Percentiles rank a stretch among this genome's conserved stretches.
Evolutionary conservation across 30 jellyfish, hydroid and myxozoan species (phyloP).

Genomic region (Nemopilema nomurai): DNA sequence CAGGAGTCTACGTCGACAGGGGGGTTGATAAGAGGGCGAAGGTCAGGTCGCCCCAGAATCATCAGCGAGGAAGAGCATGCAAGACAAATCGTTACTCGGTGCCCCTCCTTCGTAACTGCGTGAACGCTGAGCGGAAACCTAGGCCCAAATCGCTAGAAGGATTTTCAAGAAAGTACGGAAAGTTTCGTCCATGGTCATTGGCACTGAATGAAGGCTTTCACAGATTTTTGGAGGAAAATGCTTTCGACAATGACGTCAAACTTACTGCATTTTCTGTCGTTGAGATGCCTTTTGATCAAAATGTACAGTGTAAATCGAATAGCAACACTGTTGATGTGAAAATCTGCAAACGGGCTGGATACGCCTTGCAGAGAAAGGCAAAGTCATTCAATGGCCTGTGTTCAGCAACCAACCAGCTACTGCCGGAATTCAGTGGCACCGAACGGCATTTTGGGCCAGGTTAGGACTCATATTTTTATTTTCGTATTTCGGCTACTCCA

Average conservation of each 20-base stretch:
- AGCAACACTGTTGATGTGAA: background rate
- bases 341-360: background rate
- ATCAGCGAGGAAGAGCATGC: background rate
- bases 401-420: background rate
- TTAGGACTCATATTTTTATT: too few relatives aligned
- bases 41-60: background rate
- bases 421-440: too few relatives aligned
- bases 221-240: conserved; percentile 20
- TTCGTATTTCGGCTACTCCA: too few relatives aligned
- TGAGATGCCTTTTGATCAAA: background rate
- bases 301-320: background rate
- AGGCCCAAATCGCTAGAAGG: conserved; percentile 33
- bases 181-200: conserved; percentile 56
- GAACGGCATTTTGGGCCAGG: too few relatives aligned
- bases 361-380: background rate
- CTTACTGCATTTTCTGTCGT: conserved; percentile 3
- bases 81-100: conserved; percentile 23
- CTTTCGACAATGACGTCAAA: conserved; percentile 24
- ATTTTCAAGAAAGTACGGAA: conserved; percentile 20
- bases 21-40: background rate
- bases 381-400: background rate
- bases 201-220: conserved; percentile 12
- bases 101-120: conserved; percentile 13
- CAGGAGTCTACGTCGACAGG: background rate
- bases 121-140: background rate